Evolutionary conservation across 2,113 vertebrate genomes (phyloP).

Genomic region (Misgurnus mizolepis): DNA sequence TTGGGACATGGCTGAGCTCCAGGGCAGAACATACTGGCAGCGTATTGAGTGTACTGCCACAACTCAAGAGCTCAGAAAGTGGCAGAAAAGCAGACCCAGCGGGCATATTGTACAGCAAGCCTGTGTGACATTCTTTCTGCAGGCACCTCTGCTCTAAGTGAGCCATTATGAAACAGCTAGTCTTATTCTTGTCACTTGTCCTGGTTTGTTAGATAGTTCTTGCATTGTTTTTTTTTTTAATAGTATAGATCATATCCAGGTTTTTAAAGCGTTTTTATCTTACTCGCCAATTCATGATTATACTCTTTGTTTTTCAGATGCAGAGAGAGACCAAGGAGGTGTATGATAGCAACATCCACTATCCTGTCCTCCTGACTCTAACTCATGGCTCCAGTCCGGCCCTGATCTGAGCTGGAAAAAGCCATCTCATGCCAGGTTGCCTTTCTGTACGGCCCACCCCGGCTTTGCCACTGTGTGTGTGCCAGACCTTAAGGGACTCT

Average conservation of each 20-base stretch:
- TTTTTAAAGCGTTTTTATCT: no score
- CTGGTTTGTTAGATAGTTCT: constrained; percentile 25
- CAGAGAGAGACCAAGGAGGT: constrained; percentile 82
- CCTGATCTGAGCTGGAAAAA: constrained; percentile 47
- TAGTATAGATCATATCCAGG: background rate
- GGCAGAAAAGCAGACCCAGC: constrained; percentile 43
- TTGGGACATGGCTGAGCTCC: constrained; percentile 50
- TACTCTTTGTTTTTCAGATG: constrained; percentile 80
- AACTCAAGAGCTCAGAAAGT: constrained; percentile 38
- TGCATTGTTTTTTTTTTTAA: background rate
- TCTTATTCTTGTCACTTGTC: background rate
- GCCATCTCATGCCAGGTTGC: constrained; percentile 52
- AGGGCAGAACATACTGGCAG: constrained; percentile 35
- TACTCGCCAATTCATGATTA: background rate
- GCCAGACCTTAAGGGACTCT: constrained; percentile 34
- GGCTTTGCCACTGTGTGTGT: constrained; percentile 47
- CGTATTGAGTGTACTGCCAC: constrained; percentile 36
- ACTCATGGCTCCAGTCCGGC: constrained; percentile 69
- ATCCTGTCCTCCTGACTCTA: constrained; percentile 87
- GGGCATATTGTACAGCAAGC: constrained; percentile 27
- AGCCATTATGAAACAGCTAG: constrained; percentile 37
- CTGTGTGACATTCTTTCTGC: constrained; percentile 30
- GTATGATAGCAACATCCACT: constrained; percentile 96
- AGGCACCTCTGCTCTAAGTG: constrained; percentile 38
- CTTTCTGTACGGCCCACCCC: constrained; percentile 52